phyloP scores from a whole-genome alignment of 2,888 invertebrate genomes.

The Fabriciana adippe region DNA sequence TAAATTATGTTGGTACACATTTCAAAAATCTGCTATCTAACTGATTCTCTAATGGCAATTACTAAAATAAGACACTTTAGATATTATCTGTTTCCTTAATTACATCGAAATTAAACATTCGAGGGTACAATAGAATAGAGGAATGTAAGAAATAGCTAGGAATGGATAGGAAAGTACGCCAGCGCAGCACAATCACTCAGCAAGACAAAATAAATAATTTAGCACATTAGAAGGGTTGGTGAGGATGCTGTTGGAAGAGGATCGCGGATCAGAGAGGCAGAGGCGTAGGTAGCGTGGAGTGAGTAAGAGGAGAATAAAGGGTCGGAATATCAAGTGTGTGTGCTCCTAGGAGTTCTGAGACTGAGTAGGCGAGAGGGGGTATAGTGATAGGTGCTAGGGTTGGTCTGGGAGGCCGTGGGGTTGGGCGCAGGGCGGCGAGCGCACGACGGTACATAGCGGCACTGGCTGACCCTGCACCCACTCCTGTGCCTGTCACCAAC shows the following conservation, averaged over 20 bases:
- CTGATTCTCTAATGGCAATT: constrained; percentile 75
- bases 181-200: constrained; percentile 33
- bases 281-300: constrained; percentile 83
- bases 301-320: constrained; percentile 85
- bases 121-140: constrained; percentile 61
- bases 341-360: constrained; percentile 83
- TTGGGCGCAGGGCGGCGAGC: constrained; percentile 69
- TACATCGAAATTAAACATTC: constrained; percentile 58
- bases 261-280: constrained; percentile 80
- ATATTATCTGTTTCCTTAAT: constrained; percentile 74
- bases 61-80: constrained; percentile 81
- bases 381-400: constrained; percentile 67
- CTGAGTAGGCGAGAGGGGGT: constrained; percentile 75
- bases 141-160: constrained; percentile 69
- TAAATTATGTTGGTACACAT: constrained; percentile 71
- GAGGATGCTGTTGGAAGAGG: constrained; percentile 77
- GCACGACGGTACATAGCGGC: constrained; percentile 73
- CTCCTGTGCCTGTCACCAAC: constrained; percentile 67
- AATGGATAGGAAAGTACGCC: constrained; percentile 58
- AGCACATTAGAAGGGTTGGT: constrained; percentile 66
- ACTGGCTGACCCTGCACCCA: constrained; percentile 60
- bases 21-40: constrained; percentile 78
- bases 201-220: constrained; percentile 21
- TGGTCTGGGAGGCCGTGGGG: constrained; percentile 67
- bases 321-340: constrained; percentile 88